Base-by-base conservation (phyloP, 2,113 vertebrate genomes). In the Spheniscus mendiculus region DNA sequence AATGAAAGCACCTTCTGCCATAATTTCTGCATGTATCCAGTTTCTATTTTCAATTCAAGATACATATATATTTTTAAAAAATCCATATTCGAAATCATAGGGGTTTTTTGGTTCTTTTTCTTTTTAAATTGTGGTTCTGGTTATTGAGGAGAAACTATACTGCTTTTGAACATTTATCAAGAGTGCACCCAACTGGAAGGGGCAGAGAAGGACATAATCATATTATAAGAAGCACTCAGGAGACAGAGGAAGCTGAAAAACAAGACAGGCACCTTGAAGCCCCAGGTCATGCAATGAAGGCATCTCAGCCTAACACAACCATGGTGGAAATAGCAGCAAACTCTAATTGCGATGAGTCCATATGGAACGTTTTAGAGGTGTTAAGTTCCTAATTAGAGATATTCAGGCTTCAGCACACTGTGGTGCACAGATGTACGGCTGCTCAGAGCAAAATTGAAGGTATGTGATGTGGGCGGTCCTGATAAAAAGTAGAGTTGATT, bases 381-480 rank as follows among this genome's bases (percentile, higher is more conserved):
- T 96, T 93, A 94, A 91, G 53, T 91, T 97, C 91, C 89, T 91
- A 97, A 97, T 96, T 97, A 91, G 94, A 93, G 72, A 83, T 76
- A 65, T 74, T 94, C 20, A 18, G 70, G 71, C 73, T 85, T 76
- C 83, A 72, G 69, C 63, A 18, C 12, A 22, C 73, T 69, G 63
- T 91, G 89, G 67, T 66, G 83, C 87, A 85, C 95, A 96, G 96
- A 95, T 95, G 89, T 87, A 95, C 2, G 2, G 25, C 61, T 84
- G 52, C 77, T 82, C 52, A 76, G 76, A 91, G 63, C 77, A 89
- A 93, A 89, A 96, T 5, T 95, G 44, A 63, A 83, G 83, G 34
- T 45, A 49, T 69, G 42, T 92, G 89, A 90, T 92, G 80, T 67
- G 86, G 86, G 80, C 52, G 7, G 90, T 90, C 90, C 86, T 40